Evolutionary conservation across 2,888 invertebrate genomes (phyloP).

Genomic region (Didymodactylos carnosus): DNA sequence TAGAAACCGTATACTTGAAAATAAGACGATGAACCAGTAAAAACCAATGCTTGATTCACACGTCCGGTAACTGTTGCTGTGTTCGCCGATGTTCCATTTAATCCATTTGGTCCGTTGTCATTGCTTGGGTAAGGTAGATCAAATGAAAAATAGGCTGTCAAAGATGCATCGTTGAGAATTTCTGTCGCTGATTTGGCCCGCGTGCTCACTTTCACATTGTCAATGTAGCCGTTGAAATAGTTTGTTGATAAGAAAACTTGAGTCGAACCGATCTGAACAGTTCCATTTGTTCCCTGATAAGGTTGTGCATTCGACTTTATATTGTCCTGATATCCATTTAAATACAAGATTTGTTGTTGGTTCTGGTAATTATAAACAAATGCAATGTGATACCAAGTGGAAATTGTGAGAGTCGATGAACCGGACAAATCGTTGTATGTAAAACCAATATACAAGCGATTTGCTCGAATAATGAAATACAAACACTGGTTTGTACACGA

Average conservation of each 20-base stretch:
- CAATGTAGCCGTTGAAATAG: neutral
- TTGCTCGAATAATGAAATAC: neutral
- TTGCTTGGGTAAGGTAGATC: neutral
- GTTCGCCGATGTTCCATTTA: neutral
- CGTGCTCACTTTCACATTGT: neutral
- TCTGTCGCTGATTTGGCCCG: neutral
- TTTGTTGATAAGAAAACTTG: neutral
- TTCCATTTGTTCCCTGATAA: neutral
- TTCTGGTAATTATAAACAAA: neutral
- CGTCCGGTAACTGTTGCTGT: too few species aligned
- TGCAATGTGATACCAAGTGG: too few species aligned
- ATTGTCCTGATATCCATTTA: neutral
- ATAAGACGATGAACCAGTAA: too few species aligned
- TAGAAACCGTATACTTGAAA: too few species aligned
- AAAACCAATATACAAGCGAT: neutral
- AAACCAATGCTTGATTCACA: too few species aligned
- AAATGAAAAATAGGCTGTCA: neutral
- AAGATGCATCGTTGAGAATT: neutral
- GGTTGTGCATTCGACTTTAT: neutral
- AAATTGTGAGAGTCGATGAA: neutral
- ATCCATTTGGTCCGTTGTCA: neutral
- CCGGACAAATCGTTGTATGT: neutral
- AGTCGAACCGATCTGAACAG: neutral
- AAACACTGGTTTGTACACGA: neutral
- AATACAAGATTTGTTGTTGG: neutral